phyloP scores from a whole-genome alignment of 2,797 vertebrate genomes.

The Petrocephalus schoutedeni region DNA sequence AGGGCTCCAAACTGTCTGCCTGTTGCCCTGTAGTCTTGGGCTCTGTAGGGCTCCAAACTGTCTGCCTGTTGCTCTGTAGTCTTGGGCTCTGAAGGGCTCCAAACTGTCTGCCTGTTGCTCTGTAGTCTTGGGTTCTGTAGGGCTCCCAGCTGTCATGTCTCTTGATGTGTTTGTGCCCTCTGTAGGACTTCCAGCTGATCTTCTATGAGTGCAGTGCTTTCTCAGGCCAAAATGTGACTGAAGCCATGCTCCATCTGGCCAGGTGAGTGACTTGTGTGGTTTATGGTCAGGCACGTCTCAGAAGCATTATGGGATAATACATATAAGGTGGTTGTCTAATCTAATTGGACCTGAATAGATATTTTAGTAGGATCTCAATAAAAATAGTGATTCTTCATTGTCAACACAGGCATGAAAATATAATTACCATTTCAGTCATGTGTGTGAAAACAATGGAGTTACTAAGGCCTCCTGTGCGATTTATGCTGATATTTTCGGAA shows the following conservation, averaged over 20 bases:
- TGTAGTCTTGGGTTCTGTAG: background rate
- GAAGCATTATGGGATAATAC: background rate
- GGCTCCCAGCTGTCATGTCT: slow-evolving; percentile 34
- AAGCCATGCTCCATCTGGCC: slow-evolving; percentile 77
- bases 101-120: background rate
- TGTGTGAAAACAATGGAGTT: background rate
- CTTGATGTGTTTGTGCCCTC: background rate
- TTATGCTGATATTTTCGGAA: background rate
- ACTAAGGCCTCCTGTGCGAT: background rate
- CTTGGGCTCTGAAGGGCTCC: background rate
- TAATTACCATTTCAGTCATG: background rate
- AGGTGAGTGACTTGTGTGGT: slow-evolving; percentile 63
- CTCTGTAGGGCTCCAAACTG: background rate
- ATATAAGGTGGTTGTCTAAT: background rate
- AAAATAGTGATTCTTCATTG: background rate
- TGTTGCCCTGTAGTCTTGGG: background rate
- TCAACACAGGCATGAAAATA: background rate
- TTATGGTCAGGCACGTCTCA: background rate
- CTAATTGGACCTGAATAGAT: background rate
- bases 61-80: background rate
- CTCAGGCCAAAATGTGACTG: slow-evolving; percentile 71
- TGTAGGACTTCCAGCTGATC: slow-evolving; percentile 31
- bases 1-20: background rate
- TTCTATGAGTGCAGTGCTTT: slow-evolving; percentile 89
- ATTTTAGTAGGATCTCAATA: background rate